Evolutionary conservation across 2,797 vertebrate species (phyloP).

Genomic region (Galagoides demidoff): DNA sequence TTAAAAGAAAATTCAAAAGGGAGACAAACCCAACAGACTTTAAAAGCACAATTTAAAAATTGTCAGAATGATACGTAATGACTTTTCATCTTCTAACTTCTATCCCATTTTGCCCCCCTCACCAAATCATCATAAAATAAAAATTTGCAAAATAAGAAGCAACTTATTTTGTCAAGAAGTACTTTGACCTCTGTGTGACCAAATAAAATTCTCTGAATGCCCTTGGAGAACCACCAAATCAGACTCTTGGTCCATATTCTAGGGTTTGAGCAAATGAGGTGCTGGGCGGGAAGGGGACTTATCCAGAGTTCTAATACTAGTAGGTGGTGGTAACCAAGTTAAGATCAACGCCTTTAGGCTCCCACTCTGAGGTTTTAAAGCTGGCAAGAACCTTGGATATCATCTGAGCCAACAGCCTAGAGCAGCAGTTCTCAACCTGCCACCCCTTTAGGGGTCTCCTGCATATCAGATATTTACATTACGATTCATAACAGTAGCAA

Average conservation of each 20-base stretch:
- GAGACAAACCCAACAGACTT: constrained; percentile 65
- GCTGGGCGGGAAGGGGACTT: background rate
- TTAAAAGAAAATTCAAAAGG: constrained; percentile 22
- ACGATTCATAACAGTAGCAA: no score
- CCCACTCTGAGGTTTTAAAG: background rate
- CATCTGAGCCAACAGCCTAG: background rate
- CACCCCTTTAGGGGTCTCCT: no score
- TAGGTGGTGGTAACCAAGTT: background rate
- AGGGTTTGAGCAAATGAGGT: background rate
- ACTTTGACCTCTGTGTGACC: background rate
- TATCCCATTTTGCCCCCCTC: background rate
- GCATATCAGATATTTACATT: no score
- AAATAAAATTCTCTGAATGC: background rate
- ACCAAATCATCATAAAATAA: constrained; percentile 58
- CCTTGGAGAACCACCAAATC: background rate
- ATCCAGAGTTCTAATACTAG: no score
- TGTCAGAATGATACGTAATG: background rate
- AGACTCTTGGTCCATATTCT: background rate
- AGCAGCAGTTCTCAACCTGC: background rate
- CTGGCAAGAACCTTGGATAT: background rate
- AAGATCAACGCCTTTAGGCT: background rate
- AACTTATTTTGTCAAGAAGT: background rate
- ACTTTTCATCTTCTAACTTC: constrained; percentile 58
- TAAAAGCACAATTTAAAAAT: constrained; percentile 61
- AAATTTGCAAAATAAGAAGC: background rate